Evolutionary conservation across 2,888 invertebrate genomes (phyloP), one percentile per base, ranked within the genome.

Genomic region (Epinotia nisella): DNA sequence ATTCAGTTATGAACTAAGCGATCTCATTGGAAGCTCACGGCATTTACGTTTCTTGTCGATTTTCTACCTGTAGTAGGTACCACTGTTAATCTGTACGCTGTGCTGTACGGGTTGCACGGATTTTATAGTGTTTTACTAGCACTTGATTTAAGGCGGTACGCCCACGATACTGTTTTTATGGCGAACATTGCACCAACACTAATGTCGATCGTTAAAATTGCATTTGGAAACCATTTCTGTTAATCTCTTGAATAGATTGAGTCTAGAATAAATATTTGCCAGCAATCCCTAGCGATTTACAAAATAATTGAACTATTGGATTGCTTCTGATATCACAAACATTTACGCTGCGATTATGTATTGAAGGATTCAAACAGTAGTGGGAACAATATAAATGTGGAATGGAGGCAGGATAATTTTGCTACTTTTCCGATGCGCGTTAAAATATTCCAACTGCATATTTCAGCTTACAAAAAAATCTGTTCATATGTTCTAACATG

Each of bases 141-240:
- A 58, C 69, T 73, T 73, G 62, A 69, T 73, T 73, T 73, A 73
- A 61, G 60, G 19, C 51, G 59, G 41, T 41, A 15, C 11, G 45
- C 51, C 24, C 17, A 7, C 51, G 66, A 71, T 67, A 71, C 61
- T 17, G 66, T 41, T 71, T 72, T 71, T 71, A 71, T 56, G 45
- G 35, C 45, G 5, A 21, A 51, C 65, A n/a, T 21, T 41, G 53
- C 53, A n/a, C 45, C 21, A 17, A 66, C 60, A 45, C 49, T 72
- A 55, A 61, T 62, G 61, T 45, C 41, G 66, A 56, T 61, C 61
- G 67, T 67, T 58, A 66, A 71, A 67, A 61, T 71, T 61, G 66
- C 71, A 71, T 71, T 70, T 65, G 64, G 41, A 61, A 60, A 19
- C 60, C 21, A 55, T 61, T 71, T 53, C 17, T 19, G 66, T 66